Base-by-base conservation (phyloP, 2,797 vertebrate species). In the Acrocephalus scirpaceus region DNA sequence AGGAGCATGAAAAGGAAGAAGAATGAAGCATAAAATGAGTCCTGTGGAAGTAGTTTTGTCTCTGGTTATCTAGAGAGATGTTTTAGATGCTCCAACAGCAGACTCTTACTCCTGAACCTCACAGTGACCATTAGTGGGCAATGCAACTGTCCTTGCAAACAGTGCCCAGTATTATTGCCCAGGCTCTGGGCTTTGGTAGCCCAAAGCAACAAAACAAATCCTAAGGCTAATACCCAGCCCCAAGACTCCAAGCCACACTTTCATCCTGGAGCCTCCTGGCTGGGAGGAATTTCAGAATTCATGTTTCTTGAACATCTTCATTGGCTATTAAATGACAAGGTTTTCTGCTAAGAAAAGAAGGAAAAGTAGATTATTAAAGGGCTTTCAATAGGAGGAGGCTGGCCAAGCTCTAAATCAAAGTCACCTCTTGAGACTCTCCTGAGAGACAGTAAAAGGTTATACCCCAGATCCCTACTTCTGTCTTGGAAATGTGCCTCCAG, bases 401-500 rank as follows among this genome's bases (percentile, higher is more conserved):
- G 57, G 36, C 42, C n/a, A 40, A 54, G n/a, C 29, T 95, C 54
- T 94, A 94, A 92, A 95, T 95, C 90, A 94, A 78, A 94, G 18
- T 88, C 88, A 90, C n/a, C 18, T 78, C 69, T 76, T 11, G 57
- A 78, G 44, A 44, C 7, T 92, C 64, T 79, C 66, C 34, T 23
- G 72, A 40, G 78, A 64, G 54, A 89, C 93, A 73, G 26, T 74
- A 79, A 96, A 95, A 95, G 69, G 71, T 94, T 90, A 90, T 60
- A 30, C 54, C 70, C 69, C 17, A 1, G 45, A 75, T 90, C 40
- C 18, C 51, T 75, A 7, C 67, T 88, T 83, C 69, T 74, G 5
- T 48, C 56, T 61, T 29, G 26, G 62, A 89, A 86, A 70, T 11
- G 23, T 57, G 18, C 44, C 60, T 85, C 65, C n/a, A 67, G 71